Evolutionary conservation across 1,140 invertebrate species (phyloP).

Genomic region (Heliconius himera): DNA sequence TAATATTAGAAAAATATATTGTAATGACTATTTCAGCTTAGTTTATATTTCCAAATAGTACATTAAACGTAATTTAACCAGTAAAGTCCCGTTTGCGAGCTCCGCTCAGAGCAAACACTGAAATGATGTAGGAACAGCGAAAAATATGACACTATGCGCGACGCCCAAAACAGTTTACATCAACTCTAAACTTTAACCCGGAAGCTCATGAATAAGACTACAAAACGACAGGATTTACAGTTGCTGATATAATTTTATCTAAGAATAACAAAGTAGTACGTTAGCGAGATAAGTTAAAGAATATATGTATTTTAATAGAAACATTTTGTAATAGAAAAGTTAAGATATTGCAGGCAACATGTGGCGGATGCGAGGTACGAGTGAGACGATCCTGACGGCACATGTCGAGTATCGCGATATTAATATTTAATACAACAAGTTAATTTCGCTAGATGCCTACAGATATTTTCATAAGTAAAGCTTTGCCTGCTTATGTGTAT

Average conservation of each 20-base stretch:
- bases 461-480: conserved; percentile 44
- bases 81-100: conserved; percentile 31
- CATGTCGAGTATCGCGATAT: conserved; percentile 49
- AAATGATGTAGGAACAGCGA: conserved; percentile 50
- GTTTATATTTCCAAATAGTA: conserved; percentile 22
- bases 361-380: conserved; percentile 41
- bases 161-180: conserved; percentile 58
- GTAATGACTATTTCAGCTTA: background rate
- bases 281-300: background rate
- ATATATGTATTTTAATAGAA: conserved; percentile 36
- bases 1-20: background rate
- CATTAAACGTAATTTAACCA: conserved; percentile 24
- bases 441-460: conserved; percentile 51
- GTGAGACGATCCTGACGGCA: conserved; percentile 42
- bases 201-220: background rate
- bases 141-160: conserved; percentile 56
- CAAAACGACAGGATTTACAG: background rate
- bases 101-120: conserved; percentile 48
- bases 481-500: conserved; percentile 40
- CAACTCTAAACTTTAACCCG: conserved; percentile 43
- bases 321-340: conserved; percentile 25
- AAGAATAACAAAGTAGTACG: background rate
- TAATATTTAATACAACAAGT: conserved; percentile 60
- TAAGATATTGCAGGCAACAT: conserved; percentile 50
- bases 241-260: conserved; percentile 14